Evolutionary conservation across 2,888 invertebrate species (phyloP).

Genomic region (Pimpla rufipes): DNA sequence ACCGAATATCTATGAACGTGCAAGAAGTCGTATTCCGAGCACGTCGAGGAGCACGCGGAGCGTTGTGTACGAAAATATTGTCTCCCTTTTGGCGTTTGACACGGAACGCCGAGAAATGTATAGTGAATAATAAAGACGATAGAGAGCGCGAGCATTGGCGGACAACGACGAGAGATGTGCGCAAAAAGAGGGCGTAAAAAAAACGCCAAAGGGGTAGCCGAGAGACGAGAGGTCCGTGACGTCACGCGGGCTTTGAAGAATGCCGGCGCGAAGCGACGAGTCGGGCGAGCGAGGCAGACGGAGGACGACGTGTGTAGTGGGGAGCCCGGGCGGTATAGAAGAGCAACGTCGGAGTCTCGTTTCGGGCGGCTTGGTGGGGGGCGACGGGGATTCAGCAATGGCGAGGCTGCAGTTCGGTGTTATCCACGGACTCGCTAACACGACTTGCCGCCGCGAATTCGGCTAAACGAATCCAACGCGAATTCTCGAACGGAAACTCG

Average conservation of each 20-base stretch:
- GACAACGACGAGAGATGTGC: constrained; percentile 3
- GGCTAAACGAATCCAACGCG: not conserved
- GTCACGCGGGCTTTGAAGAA: constrained; percentile 68
- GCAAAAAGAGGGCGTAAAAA: constrained; percentile 1
- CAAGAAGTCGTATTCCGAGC: too few species aligned
- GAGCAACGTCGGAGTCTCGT: constrained; percentile 73
- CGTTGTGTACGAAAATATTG: too few species aligned
- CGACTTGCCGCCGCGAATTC: constrained; percentile 54
- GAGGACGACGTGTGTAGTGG: constrained; percentile 52
- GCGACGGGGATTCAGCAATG: constrained; percentile 76
- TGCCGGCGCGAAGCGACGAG: constrained; percentile 12
- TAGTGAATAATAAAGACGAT: not conserved
- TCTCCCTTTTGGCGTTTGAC: too few species aligned
- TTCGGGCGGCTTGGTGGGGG: constrained; percentile 75
- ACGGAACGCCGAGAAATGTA: not conserved
- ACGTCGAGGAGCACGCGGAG: too few species aligned
- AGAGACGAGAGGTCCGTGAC: constrained; percentile 62
- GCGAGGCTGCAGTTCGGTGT: constrained; percentile 83
- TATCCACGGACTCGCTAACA: constrained; percentile 81
- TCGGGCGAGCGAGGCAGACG: constrained; percentile 32
- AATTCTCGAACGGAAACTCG: not conserved
- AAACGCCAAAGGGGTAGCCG: not conserved
- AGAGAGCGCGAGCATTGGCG: not conserved
- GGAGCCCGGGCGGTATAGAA: constrained; percentile 67
- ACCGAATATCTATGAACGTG: too few species aligned